phyloP scores from a whole-genome alignment of 2,888 invertebrate genomes.

The Helleia helle region DNA sequence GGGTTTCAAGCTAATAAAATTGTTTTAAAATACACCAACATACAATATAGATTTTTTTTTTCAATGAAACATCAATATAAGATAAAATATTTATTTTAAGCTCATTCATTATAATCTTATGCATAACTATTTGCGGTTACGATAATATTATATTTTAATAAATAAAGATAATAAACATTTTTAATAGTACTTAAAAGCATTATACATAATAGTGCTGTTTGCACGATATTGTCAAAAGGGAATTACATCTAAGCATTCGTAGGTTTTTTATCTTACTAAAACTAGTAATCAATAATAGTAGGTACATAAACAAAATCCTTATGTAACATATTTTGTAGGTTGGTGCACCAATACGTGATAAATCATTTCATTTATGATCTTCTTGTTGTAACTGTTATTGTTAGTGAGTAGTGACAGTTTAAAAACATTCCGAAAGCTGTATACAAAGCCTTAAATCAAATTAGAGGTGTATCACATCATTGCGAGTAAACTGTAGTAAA shows the following conservation, averaged over 20 bases:
- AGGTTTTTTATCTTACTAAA: neutral
- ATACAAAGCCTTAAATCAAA: slow-evolving; percentile 64
- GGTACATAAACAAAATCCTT: slow-evolving; percentile 6
- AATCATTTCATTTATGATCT: slow-evolving; percentile 19
- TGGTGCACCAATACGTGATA: slow-evolving; percentile 29
- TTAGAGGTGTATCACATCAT: slow-evolving; percentile 56
- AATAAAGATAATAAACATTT: slow-evolving; percentile 31
- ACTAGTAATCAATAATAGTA: slow-evolving; percentile 12
- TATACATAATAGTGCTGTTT: slow-evolving; percentile 1
- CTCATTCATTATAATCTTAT: slow-evolving; percentile 45
- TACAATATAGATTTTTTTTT: too few species aligned
- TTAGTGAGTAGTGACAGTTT: slow-evolving; percentile 69
- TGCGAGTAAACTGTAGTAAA: slow-evolving; percentile 45
- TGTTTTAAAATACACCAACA: too few species aligned
- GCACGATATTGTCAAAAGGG: slow-evolving; percentile 6
- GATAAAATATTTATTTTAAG: slow-evolving; percentile 72
- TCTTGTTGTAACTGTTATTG: slow-evolving; percentile 39
- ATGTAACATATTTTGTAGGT: slow-evolving; percentile 24
- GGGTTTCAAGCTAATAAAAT: too few species aligned
- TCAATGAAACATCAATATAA: slow-evolving; percentile 27
- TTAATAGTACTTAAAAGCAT: slow-evolving; percentile 9
- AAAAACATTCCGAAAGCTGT: slow-evolving; percentile 73
- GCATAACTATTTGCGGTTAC: slow-evolving; percentile 46
- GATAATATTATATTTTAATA: slow-evolving; percentile 45
- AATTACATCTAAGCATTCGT: slow-evolving; percentile 4